Conservation (phyloP, 2,113 vertebrate genomes). For the Bos javanicus region DNA sequence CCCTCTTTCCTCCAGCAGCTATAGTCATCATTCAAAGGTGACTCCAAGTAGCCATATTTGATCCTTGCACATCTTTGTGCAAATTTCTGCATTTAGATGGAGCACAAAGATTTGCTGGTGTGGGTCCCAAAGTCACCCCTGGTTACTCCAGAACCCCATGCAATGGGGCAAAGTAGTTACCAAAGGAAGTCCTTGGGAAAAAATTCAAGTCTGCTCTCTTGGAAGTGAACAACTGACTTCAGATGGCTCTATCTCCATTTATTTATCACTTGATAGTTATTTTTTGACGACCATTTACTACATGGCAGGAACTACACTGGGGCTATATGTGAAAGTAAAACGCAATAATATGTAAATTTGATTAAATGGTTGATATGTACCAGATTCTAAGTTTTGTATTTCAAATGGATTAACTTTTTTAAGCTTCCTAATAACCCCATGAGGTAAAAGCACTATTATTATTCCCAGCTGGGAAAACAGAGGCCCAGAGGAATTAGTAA, state of each 20-base stretch:
- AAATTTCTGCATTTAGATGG: background rate
- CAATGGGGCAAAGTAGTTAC: rapidly evolving
- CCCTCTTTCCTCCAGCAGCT: background rate
- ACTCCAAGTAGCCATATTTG: background rate
- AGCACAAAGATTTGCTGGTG: background rate
- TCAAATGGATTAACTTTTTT: background rate
- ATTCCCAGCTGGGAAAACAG: background rate
- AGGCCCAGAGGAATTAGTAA: background rate
- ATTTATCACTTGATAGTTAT: too few relatives aligned
- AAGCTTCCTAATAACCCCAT: background rate
- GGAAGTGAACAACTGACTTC: background rate
- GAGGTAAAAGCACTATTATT: background rate
- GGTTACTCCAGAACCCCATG: background rate
- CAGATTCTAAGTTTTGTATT: background rate
- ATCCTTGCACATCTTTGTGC: background rate
- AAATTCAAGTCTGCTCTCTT: background rate
- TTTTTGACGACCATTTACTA: background rate
- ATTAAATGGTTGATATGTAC: background rate
- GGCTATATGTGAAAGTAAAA: background rate
- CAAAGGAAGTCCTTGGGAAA: background rate
- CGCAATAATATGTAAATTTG: background rate
- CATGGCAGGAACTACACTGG: background rate
- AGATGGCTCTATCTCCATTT: background rate
- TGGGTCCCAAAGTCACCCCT: background rate
- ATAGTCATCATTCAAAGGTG: background rate